Evolutionary conservation across 1,140 invertebrate genomes (phyloP), one percentile per base, ranked within the genome.

Genomic region (Drosophila azteca): DNA sequence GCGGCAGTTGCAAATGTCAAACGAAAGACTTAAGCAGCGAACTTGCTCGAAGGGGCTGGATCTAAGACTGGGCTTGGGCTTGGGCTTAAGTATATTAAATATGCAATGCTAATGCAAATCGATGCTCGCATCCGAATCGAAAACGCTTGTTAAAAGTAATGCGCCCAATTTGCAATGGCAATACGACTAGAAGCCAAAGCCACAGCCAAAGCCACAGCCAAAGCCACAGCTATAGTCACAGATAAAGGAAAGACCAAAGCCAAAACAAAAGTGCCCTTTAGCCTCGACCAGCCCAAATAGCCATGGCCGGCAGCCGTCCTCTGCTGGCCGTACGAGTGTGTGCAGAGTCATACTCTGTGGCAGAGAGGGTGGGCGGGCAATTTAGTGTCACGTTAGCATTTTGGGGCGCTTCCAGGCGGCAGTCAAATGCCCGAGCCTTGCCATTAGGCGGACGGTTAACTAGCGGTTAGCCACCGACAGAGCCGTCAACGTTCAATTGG

Each of bases 381-480:
- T 88, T 87, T 87, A 87, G 83, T 78, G 83, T 87, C 83, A 88
- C 83, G 83, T 87, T 87, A 87, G 83, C 79, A 87, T 87, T 82
- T 88, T 87, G 52, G 52, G 69, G 82, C 59, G 65, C 81, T 79
- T 78, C 62, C 79, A 79, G 79, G 64, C 79, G 70, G 72, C 57
- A 76, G 73, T 48, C 77, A 64, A 77, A 61, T 69, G 75, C 69
- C 51, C 66, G 78, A 64, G 62, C 59, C 67, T 79, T 80, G 66
- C 82, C 82, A 85, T 87, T 87, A 84, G 83, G 64, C 77, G 73
- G 72, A 66, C 66, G 70, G 55, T 77, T 87, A 87, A 87, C 82
- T 79, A 82, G 82, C 83, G 73, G 83, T 87, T 85, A 62, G 71
- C 72, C 70, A 74, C 71, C 69, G 71, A 76, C 72, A 67, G 77